A percentile compares a stretch with the other conserved stretches of the same genome.
Conservation (phyloP, 2,113 vertebrate species). For the Channa argus region DNA sequence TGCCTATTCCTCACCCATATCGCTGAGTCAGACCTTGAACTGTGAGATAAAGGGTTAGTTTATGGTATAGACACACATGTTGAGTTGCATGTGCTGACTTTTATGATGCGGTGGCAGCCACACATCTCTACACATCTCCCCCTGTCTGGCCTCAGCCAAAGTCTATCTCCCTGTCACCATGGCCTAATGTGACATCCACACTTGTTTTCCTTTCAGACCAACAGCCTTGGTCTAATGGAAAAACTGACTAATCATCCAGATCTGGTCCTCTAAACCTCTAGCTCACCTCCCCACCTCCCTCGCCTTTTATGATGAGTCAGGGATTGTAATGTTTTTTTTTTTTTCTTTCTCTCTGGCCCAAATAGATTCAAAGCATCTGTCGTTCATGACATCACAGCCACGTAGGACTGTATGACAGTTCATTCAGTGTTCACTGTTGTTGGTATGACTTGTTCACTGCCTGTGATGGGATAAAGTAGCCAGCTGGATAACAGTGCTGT, state of each 20-base stretch:
- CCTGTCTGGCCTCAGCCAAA: slow-evolving; percentile 29
- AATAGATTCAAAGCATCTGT: slow-evolving; percentile 66
- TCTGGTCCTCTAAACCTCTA: slow-evolving; percentile 52
- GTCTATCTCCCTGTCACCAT: slow-evolving; percentile 61
- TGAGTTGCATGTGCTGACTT: slow-evolving; percentile 22
- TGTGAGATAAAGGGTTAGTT: slow-evolving; percentile 83
- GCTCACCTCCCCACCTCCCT: slow-evolving; percentile 52
- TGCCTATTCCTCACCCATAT: slow-evolving; percentile 92
- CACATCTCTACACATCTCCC: slow-evolving; percentile 14
- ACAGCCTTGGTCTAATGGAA: slow-evolving; percentile 82
- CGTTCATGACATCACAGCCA: slow-evolving; percentile 72
- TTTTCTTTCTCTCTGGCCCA: slow-evolving; percentile 15
- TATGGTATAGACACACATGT: background rate
- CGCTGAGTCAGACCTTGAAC: slow-evolving; percentile 91
- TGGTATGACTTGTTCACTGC: slow-evolving; percentile 33
- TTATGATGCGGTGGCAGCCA: slow-evolving; percentile 15
- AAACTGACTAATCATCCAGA: slow-evolving; percentile 77
- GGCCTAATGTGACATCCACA: slow-evolving; percentile 74
- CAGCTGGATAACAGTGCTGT: slow-evolving; percentile 49
- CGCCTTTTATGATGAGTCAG: slow-evolving; percentile 82
- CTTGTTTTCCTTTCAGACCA: slow-evolving; percentile 75
- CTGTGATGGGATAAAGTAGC: slow-evolving; percentile 21
- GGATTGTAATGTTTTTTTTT: slow-evolving; percentile 69
- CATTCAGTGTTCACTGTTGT: slow-evolving; percentile 30
- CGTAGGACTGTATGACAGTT: slow-evolving; percentile 45